Conservation (phyloP, 2,888 invertebrate genomes). For the Harpalus rufipes region DNA sequence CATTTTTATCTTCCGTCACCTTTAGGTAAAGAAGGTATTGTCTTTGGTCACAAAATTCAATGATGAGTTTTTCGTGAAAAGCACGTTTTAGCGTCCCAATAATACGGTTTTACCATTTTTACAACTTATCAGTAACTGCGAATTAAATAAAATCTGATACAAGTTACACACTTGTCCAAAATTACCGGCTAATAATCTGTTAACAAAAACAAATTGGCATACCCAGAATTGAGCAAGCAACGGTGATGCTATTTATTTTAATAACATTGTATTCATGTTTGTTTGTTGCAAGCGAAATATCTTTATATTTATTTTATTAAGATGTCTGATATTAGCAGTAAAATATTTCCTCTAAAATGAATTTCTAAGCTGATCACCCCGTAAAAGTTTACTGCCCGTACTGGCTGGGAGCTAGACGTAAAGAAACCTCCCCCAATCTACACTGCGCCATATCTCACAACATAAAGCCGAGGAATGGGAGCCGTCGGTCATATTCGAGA, state of each 20-base stretch:
- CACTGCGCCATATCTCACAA: conserved; percentile 48
- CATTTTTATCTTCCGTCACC: too few species aligned
- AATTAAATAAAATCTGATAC: too few species aligned
- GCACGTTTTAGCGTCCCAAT: too few species aligned
- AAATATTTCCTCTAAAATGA: conserved; percentile 22
- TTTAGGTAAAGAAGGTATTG: too few species aligned
- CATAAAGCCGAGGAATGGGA: conserved; percentile 49
- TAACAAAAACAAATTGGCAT: too few species aligned
- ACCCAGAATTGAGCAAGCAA: too few species aligned
- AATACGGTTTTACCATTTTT: too few species aligned
- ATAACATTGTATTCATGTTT: not conserved
- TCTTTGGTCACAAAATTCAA: too few species aligned
- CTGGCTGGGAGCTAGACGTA: not conserved
- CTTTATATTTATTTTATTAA: conserved; percentile 4
- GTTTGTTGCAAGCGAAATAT: not conserved
- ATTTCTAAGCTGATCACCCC: conserved; percentile 16
- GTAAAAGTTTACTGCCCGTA: conserved; percentile 44
- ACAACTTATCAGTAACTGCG: too few species aligned
- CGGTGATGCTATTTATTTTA: not conserved
- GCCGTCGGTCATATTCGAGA: conserved; percentile 50
- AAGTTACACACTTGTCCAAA: too few species aligned
- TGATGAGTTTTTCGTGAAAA: too few species aligned
- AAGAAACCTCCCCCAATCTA: not conserved
- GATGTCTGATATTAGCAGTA: not conserved
- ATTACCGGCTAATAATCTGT: too few species aligned